A percentile compares a stretch with the other conserved stretches of the same genome.
phyloP scores from a whole-genome alignment of 2,888 invertebrate species.

The Boloria euphrosyne region DNA sequence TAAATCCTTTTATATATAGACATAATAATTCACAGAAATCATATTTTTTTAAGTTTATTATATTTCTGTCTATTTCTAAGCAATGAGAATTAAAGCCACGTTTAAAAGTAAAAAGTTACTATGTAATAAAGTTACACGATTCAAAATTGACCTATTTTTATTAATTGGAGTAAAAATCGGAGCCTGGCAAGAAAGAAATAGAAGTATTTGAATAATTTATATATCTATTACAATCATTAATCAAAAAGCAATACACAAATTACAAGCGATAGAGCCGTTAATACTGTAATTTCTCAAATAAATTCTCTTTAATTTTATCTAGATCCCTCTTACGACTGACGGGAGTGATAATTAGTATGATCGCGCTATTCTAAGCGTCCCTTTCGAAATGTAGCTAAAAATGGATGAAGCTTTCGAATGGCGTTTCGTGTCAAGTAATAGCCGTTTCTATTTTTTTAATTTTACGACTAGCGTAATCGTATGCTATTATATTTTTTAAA shows the following conservation, averaged over 20 bases:
- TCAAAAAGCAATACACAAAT: conserved; percentile 2
- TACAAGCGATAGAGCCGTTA: conserved; percentile 19
- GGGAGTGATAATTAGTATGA: conserved; percentile 76
- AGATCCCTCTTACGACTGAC: conserved; percentile 56
- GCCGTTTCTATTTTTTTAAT: neutral
- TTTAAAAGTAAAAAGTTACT: too few relatives aligned
- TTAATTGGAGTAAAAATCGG: too few relatives aligned
- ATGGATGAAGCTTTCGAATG: conserved; percentile 78
- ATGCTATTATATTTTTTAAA: too few relatives aligned
- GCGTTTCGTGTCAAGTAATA: conserved; percentile 1
- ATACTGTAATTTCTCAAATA: conserved; percentile 50
- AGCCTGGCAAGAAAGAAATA: neutral
- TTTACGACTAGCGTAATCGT: too few relatives aligned
- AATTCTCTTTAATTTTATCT: conserved; percentile 55
- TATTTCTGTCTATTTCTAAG: too few relatives aligned
- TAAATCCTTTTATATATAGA: too few relatives aligned
- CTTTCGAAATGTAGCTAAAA: conserved; percentile 66
- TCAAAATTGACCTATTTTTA: too few relatives aligned
- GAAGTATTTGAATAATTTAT: neutral
- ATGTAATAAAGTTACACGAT: too few relatives aligned
- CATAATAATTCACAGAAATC: too few relatives aligned
- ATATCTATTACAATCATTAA: conserved; percentile 7
- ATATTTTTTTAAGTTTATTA: too few relatives aligned
- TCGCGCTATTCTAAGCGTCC: conserved; percentile 70
- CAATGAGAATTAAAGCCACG: too few relatives aligned